Evolutionary conservation across 2,113 vertebrate genomes (phyloP).

Genomic region (Xiphophorus hellerii): DNA sequence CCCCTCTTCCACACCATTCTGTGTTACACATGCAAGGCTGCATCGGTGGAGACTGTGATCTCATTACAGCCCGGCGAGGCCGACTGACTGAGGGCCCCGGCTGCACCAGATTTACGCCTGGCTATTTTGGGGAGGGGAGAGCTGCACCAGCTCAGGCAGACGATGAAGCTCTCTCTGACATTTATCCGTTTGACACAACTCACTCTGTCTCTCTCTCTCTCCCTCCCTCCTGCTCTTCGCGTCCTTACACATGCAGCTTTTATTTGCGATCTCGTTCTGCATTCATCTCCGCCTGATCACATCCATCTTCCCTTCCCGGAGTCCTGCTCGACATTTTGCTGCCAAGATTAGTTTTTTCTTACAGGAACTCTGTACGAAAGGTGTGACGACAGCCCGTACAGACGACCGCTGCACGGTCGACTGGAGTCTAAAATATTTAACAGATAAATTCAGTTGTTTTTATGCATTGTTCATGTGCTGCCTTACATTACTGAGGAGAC

Average conservation of each 20-base stretch:
- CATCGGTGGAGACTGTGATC: conserved; percentile 77
- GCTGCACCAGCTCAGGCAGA: conserved; percentile 47
- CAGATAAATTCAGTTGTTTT: conserved; percentile 51
- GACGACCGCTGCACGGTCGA: conserved; percentile 37
- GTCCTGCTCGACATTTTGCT: background rate
- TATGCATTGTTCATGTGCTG: conserved; percentile 43
- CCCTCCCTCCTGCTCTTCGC: conserved; percentile 4
- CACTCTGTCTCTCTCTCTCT: conserved; percentile 39
- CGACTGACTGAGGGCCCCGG: conserved; percentile 61
- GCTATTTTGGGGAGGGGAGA: conserved; percentile 67
- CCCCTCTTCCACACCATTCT: conserved; percentile 49
- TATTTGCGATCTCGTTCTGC: background rate
- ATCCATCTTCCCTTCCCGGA: background rate
- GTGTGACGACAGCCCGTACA: conserved; percentile 19
- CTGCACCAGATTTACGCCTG: conserved; percentile 67
- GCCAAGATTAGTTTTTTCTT: background rate
- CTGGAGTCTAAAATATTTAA: conserved; percentile 64
- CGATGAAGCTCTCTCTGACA: conserved; percentile 70
- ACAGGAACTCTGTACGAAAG: background rate
- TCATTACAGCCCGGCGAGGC: conserved; percentile 71
- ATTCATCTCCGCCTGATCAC: background rate
- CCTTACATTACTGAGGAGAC: background rate
- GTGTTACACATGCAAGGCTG: conserved; percentile 34
- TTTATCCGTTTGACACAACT: conserved; percentile 75
- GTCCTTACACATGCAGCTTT: conserved; percentile 12